Conservation (phyloP, 2,113 vertebrate genomes). For the Apodemus sylvaticus region DNA sequence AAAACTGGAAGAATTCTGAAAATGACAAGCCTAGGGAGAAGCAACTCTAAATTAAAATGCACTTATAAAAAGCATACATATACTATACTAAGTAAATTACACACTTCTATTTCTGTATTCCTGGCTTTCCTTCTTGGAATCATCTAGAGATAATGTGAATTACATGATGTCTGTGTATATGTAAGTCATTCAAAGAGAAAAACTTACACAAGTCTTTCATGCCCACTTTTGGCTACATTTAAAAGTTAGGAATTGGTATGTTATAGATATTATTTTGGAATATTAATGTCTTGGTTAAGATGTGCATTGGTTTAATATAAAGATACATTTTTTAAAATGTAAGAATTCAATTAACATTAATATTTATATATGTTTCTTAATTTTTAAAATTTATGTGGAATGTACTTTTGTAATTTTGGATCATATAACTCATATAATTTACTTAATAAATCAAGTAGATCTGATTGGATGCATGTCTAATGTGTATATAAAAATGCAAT, state of each 20-base stretch:
- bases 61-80: neutral
- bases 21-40: neutral
- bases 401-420: neutral
- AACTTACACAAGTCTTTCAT: neutral
- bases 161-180: neutral
- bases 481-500: neutral
- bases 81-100: neutral
- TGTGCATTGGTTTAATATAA: neutral
- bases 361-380: neutral
- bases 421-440: constrained; percentile 50
- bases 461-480: neutral
- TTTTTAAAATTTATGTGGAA: neutral
- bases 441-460: constrained; percentile 49
- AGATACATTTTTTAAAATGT: neutral
- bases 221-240: neutral
- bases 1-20: neutral
- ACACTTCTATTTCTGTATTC: neutral
- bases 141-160: neutral
- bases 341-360: neutral
- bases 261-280: neutral
- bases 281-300: neutral
- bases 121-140: neutral
- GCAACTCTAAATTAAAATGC: neutral
- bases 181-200: neutral
- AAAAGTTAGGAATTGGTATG: neutral